Evolutionary conservation across 2,888 invertebrate genomes (phyloP).

Genomic region (Sinhomidia bicolor): DNA sequence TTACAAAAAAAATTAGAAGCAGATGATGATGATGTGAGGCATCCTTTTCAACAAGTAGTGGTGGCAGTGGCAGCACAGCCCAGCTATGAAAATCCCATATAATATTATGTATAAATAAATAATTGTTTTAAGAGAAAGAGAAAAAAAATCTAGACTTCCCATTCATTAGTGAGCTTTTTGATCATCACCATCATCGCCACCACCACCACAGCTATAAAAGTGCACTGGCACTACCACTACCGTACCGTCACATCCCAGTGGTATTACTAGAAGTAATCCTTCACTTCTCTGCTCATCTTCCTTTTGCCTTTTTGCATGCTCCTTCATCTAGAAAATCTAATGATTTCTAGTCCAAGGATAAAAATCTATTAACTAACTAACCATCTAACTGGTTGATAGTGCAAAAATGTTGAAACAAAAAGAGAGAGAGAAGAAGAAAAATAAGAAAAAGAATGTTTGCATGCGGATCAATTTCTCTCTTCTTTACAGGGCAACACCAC

Average conservation of each 20-base stretch:
- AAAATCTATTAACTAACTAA: slow-evolving; percentile 49
- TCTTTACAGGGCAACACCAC: neutral
- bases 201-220: neutral
- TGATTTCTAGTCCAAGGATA: slow-evolving; percentile 72
- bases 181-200: too few species aligned
- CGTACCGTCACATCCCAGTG: neutral
- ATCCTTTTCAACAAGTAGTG: neutral
- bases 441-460: too few species aligned
- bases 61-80: neutral
- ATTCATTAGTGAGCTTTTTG: slow-evolving; percentile 16
- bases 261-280: slow-evolving; percentile 24
- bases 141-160: slow-evolving; percentile 15
- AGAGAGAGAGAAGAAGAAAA: too few species aligned
- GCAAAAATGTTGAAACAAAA: slow-evolving; percentile 15
- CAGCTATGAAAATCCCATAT: neutral
- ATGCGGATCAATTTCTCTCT: slow-evolving; percentile 30
- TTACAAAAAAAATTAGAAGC: slow-evolving; percentile 50
- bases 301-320: neutral
- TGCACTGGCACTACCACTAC: neutral
- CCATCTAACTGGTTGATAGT: slow-evolving; percentile 23
- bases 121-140: slow-evolving; percentile 29
- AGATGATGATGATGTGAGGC: neutral
- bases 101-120: neutral
- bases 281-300: slow-evolving; percentile 64
- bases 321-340: slow-evolving; percentile 50